Evolutionary conservation across 2,797 vertebrate species (phyloP), one percentile per base, ranked within the genome.

Genomic region (Jordanella pulchra): DNA sequence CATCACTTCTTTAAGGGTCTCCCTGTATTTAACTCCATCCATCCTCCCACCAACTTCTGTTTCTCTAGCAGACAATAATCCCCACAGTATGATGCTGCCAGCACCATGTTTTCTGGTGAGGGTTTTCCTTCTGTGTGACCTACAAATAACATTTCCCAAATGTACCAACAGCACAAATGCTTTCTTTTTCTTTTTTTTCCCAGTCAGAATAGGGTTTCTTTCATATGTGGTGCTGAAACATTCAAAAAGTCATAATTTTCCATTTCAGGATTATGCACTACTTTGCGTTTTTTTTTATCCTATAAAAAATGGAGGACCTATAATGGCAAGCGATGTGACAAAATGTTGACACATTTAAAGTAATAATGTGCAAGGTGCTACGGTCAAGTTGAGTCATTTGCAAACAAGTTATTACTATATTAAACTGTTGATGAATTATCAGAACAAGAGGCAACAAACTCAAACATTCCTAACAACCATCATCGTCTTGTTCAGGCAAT

Each of bases 391-490:
- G 56, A 66, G 50, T 69, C 58, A 66, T 73, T 72, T 66, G 66
- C 23, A 79, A 56, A 71, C 30, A 58, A 39, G 39, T 23, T 65
- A 23, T 21, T 73, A 11, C 7, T 44, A n/a, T 21, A 65, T 17
- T 17, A 47, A 66, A 61, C 35, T 27, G 66, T 39, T 78, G 68
- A 85, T 87, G 76, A 78, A 71, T 84, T 69, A 65, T 63, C 56
- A 69, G 78, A 85, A 73, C 70, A 79, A 75, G 65, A 84, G 67
- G 69, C 21, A 48, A 83, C 68, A 70, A 81, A 83, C 78, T 79
- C 54, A 76, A 78, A 84, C 77, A 74, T 28, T n/a, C 76, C 72
- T 66, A 65, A 72, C 67, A 67, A 44, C 81, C 65, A 69, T 80
- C 11, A 21, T 67, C 76, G 54, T 21, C 67, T 60, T 82, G 68